Base-by-base conservation (phyloP, 1,140 invertebrate genomes). In the Hirudo medicinalis region DNA sequence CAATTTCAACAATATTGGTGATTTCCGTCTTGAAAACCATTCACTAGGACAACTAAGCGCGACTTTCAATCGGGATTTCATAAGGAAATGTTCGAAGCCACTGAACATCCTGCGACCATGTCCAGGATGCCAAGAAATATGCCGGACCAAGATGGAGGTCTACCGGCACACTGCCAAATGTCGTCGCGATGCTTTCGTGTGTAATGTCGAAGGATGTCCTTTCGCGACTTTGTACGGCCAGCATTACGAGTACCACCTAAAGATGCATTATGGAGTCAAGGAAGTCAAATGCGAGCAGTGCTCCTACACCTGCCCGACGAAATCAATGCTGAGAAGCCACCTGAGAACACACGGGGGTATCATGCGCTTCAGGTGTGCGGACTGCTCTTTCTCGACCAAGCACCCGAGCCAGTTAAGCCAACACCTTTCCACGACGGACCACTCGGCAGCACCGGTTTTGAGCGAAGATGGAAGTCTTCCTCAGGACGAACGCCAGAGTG, bases 391-490 rank as follows among this genome's bases (percentile, higher is more conserved):
- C 29, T 29, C 67, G 29, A 20, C 67, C 67, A 68, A 68, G 67
- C 40, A 68, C 25, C 29, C 29, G 6, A 29, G 40, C 29, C 29
- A 29, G 20, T 40, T 68, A 6, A 68, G 40, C 13, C 32, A 36
- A 20, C 67, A 68, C 67, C n/a, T 68, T 6, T 13, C 27, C 67
- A 27, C 19, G 2, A 11, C 17, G 29, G 11, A 25, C 8, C 67
- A 68, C 17, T 29, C 67, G 29, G 67, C 67, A 22, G 67, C 29
- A 13, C 67, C 67, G 6, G 32, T 36, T 9, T n/a, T 68, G n/a
- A 68, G 32, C 67, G 22, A 68, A n/a, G 67, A 68, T 25, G 67
- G 67, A 8, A 68, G 67, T 25, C 25, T 68, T 63, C 20, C 57
- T 20, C 0, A 3, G 43, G 43, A 49, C 4, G 15, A 13, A 49